Evolutionary conservation across 2,113 vertebrate species (phyloP).

Genomic region (Perca fluviatilis): DNA sequence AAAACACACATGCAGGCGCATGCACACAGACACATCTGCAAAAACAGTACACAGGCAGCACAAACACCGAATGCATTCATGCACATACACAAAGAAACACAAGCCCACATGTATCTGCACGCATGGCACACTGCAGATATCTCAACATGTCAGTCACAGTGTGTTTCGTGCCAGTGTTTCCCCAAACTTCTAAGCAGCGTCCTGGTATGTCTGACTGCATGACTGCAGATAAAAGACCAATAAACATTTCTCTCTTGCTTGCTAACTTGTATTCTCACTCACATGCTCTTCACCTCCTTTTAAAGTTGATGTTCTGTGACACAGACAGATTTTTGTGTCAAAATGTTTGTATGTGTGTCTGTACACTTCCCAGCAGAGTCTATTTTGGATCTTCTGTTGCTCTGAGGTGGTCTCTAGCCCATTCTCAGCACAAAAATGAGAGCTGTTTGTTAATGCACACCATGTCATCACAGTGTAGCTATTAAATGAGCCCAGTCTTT

Average conservation of each 20-base stretch:
- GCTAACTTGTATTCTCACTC: conserved; percentile 21
- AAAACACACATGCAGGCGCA: conserved; percentile 22
- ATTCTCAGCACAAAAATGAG: conserved; percentile 8
- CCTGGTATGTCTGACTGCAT: conserved; percentile 62
- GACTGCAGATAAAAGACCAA: conserved; percentile 67
- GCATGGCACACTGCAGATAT: conserved; percentile 48
- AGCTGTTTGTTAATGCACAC: conserved; percentile 20
- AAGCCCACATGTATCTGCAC: conserved; percentile 46
- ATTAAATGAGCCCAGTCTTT: neutral
- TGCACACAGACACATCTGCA: conserved; percentile 26
- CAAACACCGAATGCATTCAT: conserved; percentile 43
- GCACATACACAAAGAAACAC: conserved; percentile 31
- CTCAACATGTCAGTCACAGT: conserved; percentile 51
- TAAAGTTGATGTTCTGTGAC: conserved; percentile 58
- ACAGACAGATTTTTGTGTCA: conserved; percentile 45
- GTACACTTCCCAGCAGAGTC: conserved; percentile 9
- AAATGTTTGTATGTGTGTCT: conserved; percentile 47
- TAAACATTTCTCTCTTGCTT: conserved; percentile 52
- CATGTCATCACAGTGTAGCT: conserved; percentile 8
- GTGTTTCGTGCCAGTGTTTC: conserved; percentile 56
- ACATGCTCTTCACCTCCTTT: conserved; percentile 40
- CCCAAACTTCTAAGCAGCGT: conserved; percentile 41
- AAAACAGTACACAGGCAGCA: conserved; percentile 27
- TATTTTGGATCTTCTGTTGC: conserved; percentile 14
- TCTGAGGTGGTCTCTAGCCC: conserved; percentile 42